phyloP scores from a whole-genome alignment of 2,888 invertebrate species.

The Conchocele bisecta region DNA sequence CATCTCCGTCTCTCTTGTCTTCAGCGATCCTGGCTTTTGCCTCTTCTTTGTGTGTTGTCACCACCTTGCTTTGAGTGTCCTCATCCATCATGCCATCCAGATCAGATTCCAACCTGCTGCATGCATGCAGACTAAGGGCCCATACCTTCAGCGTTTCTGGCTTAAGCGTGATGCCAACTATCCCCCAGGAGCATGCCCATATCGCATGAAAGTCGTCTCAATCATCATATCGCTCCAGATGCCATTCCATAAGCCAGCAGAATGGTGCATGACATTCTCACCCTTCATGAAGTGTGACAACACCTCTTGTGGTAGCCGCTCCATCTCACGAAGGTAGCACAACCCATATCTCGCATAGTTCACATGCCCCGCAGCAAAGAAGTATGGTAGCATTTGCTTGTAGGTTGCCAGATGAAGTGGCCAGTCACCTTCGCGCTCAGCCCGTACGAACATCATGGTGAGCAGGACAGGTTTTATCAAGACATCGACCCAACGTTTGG shows the following conservation, averaged over 20 bases:
- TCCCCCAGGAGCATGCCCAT: too few relatives aligned
- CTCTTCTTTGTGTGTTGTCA: too few relatives aligned
- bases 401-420: conserved; percentile 54
- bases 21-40: too few relatives aligned
- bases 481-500: conserved; percentile 48
- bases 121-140: too few relatives aligned
- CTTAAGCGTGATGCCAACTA: too few relatives aligned
- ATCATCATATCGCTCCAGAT: conserved; percentile 63
- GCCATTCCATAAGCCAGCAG: conserved; percentile 61
- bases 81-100: too few relatives aligned
- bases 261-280: conserved; percentile 60
- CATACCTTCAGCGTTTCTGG: too few relatives aligned
- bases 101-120: too few relatives aligned
- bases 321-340: conserved; percentile 59
- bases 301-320: conserved; percentile 37
- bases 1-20: too few relatives aligned
- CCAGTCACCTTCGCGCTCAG: conserved; percentile 58
- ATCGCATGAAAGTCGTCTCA: too few relatives aligned
- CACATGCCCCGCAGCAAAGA: conserved; percentile 58
- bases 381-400: conserved; percentile 55
- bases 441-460: conserved; percentile 53
- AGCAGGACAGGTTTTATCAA: conserved; percentile 56
- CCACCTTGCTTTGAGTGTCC: too few relatives aligned
- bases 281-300: conserved; percentile 40
- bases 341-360: conserved; percentile 59